These are phyloP conservation scores for Metallyticus violacea DNA, from an alignment of 2,888 invertebrate genomes.

Conservation along the genomic window DNA sequence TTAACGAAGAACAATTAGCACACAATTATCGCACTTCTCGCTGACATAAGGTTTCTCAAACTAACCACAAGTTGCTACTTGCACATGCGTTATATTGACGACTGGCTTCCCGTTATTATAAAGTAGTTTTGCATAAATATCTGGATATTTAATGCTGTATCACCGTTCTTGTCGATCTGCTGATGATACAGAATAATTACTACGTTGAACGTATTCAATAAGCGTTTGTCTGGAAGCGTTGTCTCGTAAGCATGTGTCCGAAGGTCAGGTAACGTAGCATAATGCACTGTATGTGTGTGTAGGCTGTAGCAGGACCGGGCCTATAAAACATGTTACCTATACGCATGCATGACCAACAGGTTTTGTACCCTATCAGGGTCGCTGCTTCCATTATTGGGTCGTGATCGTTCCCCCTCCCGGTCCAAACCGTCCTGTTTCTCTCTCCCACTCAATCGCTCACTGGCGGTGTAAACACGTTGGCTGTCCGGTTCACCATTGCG, in stretches of 20 bases:
- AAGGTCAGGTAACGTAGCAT: background rate
- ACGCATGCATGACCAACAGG: slow-evolving; percentile 16
- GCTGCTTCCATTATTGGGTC: slow-evolving; percentile 16
- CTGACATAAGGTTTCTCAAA: too few species aligned
- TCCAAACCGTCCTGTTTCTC: slow-evolving; percentile 38
- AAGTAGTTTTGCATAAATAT: too few species aligned
- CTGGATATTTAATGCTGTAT: too few species aligned
- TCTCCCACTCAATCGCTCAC: slow-evolving; percentile 40
- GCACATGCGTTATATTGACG: too few species aligned
- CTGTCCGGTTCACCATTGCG: background rate
- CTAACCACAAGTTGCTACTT: too few species aligned
- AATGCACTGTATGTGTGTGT: background rate
- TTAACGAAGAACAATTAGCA: too few species aligned
- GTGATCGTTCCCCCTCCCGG: slow-evolving; percentile 34
- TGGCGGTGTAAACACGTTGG: slow-evolving; percentile 37
- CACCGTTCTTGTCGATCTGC: too few species aligned
- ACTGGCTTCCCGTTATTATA: too few species aligned
- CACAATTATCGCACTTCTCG: too few species aligned
- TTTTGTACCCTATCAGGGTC: slow-evolving; percentile 1
- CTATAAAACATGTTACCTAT: slow-evolving; percentile 4
- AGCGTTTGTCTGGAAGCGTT: background rate
- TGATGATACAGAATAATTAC: too few species aligned
- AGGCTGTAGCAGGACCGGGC: background rate
- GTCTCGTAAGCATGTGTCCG: too few species aligned
- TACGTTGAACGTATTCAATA: background rate